Evolutionary conservation across 2,888 invertebrate genomes (phyloP), one percentile per base, ranked within the genome.

Genomic region (Drosophila basisetae): DNA sequence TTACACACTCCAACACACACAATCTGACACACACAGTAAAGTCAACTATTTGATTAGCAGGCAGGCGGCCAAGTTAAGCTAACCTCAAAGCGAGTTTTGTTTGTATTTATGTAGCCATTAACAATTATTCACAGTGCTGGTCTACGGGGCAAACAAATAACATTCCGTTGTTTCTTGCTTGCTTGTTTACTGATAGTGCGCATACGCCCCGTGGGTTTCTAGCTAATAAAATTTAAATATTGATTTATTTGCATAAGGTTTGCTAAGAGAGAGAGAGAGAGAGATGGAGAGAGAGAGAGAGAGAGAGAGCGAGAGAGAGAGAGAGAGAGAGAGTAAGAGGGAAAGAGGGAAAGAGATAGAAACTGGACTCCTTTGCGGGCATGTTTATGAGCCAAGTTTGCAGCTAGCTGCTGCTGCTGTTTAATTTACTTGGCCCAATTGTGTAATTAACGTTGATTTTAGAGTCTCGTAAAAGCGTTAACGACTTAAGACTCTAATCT

Each of bases 361-460:
- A 37, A 10, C 10, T 18, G 22, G 22, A 30, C 43, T 74, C 47
- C 67, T 73, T 47, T 66, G 47, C 63, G 66, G 58, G 35, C 58
- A 69, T 72, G 77, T 73, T 84, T 76, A 84, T 82, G 80, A 55
- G 70, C 54, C 64, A 68, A 75, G 71, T 62, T 71, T 52, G 53
- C 37, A 31, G 37, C 47, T 47, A n/a, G 37, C 47, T 25, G 37
- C 18, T 37, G 18, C 37, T 61, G 72, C 63, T 70, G 71, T 62
- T 79, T 84, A 71, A 84, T 83, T 78, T 76, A 73, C 71, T 58
- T 30, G 64, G 61, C 66, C 60, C 76, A 83, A 85, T 84, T 83
- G 74, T 83, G 83, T 83, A 83, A 86, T 85, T 86, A 84, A 80
- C 74, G 60, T 78, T 75, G 83, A 78, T 85, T 85, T 85, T 84